Percentiles rank a stretch among this genome's conserved stretches.
Evolutionary conservation across 1,140 invertebrate species (phyloP).

Genomic region (Diorhabda sublineata): DNA sequence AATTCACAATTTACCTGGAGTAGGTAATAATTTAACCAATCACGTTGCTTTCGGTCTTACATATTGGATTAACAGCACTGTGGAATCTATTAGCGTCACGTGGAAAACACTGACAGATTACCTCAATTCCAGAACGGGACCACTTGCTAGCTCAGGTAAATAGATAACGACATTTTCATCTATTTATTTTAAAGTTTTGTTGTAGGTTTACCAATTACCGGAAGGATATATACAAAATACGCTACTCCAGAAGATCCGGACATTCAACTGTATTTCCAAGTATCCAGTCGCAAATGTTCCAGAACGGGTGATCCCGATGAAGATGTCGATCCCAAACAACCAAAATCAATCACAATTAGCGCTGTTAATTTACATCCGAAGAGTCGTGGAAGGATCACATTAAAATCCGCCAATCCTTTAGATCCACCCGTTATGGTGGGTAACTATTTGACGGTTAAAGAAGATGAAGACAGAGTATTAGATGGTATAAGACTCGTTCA

Average conservation of each 20-base stretch:
- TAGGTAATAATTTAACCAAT: constrained; percentile 63
- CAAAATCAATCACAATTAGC: constrained; percentile 16
- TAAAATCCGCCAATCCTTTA: constrained; percentile 50
- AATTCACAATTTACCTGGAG: constrained; percentile 62
- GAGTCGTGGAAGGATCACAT: constrained; percentile 23
- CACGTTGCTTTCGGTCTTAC: constrained; percentile 57
- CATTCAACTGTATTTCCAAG: constrained; percentile 62
- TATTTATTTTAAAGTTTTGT: neutral
- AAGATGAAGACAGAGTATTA: constrained; percentile 44
- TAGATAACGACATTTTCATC: neutral
- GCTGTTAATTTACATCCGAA: constrained; percentile 19
- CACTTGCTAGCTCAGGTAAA: constrained; percentile 51
- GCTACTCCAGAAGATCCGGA: constrained; percentile 52
- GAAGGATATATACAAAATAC: constrained; percentile 54
- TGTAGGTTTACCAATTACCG: constrained; percentile 31
- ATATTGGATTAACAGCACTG: constrained; percentile 49
- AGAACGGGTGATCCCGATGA: constrained; percentile 50
- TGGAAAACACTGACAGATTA: constrained; percentile 57
- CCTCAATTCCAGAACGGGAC: constrained; percentile 53
- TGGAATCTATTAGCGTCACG: constrained; percentile 53
- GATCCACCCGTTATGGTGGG: constrained; percentile 55
- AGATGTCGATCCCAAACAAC: constrained; percentile 32
- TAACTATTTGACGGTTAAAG: constrained; percentile 47
- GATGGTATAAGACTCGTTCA: constrained; percentile 37
- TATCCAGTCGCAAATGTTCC: constrained; percentile 57